Conservation (phyloP, 2,113 vertebrate species). For the Mesoclemmys tuberculata region DNA sequence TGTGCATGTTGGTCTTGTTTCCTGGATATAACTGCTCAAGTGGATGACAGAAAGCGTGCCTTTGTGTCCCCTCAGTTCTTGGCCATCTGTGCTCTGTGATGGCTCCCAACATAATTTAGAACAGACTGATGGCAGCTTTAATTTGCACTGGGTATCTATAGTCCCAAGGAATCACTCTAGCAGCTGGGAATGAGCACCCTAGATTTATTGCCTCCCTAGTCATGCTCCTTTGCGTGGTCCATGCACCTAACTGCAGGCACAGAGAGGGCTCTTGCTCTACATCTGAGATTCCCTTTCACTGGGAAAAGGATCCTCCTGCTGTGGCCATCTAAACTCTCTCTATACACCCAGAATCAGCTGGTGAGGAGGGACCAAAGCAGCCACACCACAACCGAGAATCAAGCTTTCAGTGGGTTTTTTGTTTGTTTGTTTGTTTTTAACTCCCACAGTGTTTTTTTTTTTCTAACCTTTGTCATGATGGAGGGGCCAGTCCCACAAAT, state of each 20-base stretch:
- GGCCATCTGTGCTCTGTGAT: neutral
- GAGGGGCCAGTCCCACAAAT: neutral
- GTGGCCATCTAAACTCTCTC: neutral
- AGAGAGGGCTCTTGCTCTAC: neutral
- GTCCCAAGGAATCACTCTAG: neutral
- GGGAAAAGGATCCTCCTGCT: neutral
- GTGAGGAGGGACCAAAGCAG: neutral
- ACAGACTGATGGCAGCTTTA: neutral
- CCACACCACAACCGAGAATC: neutral
- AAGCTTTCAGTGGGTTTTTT: neutral
- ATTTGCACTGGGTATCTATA: accelerated
- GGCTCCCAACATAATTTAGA: neutral
- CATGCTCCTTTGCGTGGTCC: neutral
- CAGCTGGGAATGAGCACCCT: accelerated
- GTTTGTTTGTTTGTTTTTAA: neutral
- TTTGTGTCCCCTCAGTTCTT: neutral
- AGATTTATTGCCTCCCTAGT: neutral
- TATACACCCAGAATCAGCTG: neutral
- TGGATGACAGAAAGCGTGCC: accelerated
- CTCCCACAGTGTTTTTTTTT: neutral
- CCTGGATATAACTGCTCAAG: neutral
- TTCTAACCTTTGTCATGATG: neutral
- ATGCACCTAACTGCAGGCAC: neutral
- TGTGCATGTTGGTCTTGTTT: too few species aligned
- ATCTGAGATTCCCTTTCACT: neutral